A percentile compares a stretch with the other conserved stretches of the same genome.
phyloP scores from a whole-genome alignment of 2,113 vertebrate species.

The Nanorana parkeri region DNA sequence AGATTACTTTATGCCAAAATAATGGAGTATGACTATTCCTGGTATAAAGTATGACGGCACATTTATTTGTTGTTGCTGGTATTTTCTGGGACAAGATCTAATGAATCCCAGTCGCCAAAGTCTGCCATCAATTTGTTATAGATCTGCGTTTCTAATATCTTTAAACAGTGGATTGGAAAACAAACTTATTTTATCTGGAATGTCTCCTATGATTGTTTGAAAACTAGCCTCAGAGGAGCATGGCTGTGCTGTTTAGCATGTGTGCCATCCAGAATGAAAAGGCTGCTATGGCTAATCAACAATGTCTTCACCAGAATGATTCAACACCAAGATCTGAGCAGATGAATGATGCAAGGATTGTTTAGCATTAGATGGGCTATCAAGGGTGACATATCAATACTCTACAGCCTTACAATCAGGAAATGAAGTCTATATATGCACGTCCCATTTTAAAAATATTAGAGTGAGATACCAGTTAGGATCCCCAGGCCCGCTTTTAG shows the following conservation, averaged over 20 bases:
- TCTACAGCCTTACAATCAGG: too few species aligned
- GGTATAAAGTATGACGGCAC: not conserved
- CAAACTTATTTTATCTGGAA: not conserved
- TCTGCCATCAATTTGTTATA: conserved; percentile 4
- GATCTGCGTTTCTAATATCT: not conserved
- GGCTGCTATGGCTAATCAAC: too few species aligned
- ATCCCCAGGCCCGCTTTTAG: too few species aligned
- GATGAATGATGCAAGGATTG: too few species aligned
- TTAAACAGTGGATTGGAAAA: conserved; percentile 5
- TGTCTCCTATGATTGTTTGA: not conserved
- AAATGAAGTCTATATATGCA: too few species aligned
- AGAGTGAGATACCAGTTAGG: too few species aligned
- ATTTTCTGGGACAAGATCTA: conserved; percentile 24
- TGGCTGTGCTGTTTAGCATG: not conserved
- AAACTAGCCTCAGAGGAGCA: not conserved
- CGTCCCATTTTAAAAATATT: too few species aligned
- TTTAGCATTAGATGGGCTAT: too few species aligned
- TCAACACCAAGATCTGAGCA: too few species aligned
- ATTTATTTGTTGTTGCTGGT: not conserved
- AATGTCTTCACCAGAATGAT: too few species aligned
- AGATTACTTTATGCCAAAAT: conserved; percentile 31
- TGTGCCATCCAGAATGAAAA: not conserved
- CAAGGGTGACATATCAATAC: too few species aligned
- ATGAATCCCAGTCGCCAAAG: not conserved
- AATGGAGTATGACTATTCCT: not conserved